Evolutionary conservation across 2,797 vertebrate species (phyloP), one percentile per base, ranked within the genome.

Genomic region (Merluccius polli): DNA sequence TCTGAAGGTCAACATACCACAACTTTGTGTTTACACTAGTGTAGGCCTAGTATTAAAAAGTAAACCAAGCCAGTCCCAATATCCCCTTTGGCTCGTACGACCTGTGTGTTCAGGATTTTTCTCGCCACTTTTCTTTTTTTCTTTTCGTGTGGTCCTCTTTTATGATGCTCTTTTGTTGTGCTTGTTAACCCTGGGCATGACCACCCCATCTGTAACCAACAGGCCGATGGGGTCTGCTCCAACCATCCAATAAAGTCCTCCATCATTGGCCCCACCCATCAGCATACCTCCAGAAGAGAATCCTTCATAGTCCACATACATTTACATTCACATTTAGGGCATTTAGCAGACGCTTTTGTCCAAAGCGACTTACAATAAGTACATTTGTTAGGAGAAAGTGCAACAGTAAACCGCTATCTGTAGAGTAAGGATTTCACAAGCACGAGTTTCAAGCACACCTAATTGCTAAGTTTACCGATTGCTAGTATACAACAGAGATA

Each of bases 151-250:
- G 13, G 12, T 63, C 41, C 38, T 29, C 68, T 48, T 87, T 83
- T 81, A 78, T 73, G 70, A 74, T 41, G 75, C 13, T 27, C 5
- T 72, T 82, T 31, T 77, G 44, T 68, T 65, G 48, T 52, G 71
- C 78, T 76, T 63, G 75, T 87, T 83, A 81, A 88, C 86, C 83
- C 30, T 6, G 7, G 7, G 74, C 24, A 72, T 84, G 80, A 84
- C 82, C 75, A 80, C 79, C 75, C 8, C 59, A 18, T 10, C 10
- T 27, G 16, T 81, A 78, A 82, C 79, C 78, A 27, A 78, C 15
- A 2, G 41, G 72, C 71, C 7, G 63, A 44, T 31, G 71, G 27
- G 71, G 79, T 79, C 75, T 72, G 86, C 81, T 87, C 85, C 18
- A 29, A 38, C 11, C 29, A 4, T 9, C 11, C 70, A 24, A 63